Evolutionary conservation across 2,113 vertebrate genomes (phyloP), one percentile per base, ranked within the genome.

Genomic region (Burhinus bistriatus): DNA sequence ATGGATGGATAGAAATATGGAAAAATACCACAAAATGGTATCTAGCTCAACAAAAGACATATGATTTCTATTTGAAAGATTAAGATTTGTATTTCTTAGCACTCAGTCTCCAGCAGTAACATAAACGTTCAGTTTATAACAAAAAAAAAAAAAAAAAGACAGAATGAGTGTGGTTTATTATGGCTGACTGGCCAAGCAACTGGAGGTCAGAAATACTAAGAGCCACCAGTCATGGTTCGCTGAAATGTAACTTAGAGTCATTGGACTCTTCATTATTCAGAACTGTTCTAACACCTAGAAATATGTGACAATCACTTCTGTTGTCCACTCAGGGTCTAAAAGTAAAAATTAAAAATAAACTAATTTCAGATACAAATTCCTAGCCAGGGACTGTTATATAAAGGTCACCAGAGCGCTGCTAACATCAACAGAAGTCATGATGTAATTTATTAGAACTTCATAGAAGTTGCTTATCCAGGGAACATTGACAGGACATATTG

Each of bases 151-250:
- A 16, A 17, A 14, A 30, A 9, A 32, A 49, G 49, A 36, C 32
- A 6, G 3, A 40, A 19, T 0, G 1, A 51, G 3, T 2, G 4
- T 52, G 9, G 2, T 57, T 30, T 29, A 30, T 29, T 49, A 84
- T 47, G 14, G 4, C 12, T 68, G 55, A 79, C 12, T 52, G 19
- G 32, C 9, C 30, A 85, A 66, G 49, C 21, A 49, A 12, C n/a
- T 61, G 29, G 26, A 71, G 11, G n/a, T 29, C 65, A 78, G 49
- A 58, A 72, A 73, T 6, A 51, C 7, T 44, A 21, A 69, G 8
- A 47, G 7, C 11, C 57, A 34, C 21, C 15, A 77, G 18, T 51
- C 17, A 49, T 13, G 29, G 30, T 15, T 59, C 16, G 54, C 19
- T 64, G 40, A 91, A 84, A 42, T 13, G 3, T 47, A 26, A 57